These are phyloP conservation scores for Sorex maritimensis DNA, from an alignment of 2,797 vertebrate species.

Conservation along the genomic window DNA sequence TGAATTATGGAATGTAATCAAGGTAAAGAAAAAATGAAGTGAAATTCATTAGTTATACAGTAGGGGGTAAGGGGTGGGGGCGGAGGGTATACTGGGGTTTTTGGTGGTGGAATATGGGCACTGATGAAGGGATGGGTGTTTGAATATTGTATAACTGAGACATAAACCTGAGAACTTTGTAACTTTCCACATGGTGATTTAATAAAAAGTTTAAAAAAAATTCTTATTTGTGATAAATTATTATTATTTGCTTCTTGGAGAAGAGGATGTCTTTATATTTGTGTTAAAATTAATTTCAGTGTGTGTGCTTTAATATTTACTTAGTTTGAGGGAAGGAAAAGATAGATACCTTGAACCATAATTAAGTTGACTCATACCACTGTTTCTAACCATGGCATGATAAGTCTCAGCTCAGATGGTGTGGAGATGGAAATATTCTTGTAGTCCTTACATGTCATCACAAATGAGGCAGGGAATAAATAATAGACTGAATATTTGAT, in stretches of 20 bases:
- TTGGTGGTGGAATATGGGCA: too few relatives aligned
- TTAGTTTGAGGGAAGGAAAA: slow-evolving; percentile 22
- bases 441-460: not conserved
- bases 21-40: too few relatives aligned
- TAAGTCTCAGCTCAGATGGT: not conserved
- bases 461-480: slow-evolving; percentile 18
- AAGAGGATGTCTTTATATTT: not conserved
- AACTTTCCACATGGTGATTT: too few relatives aligned
- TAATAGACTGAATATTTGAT: too few relatives aligned
- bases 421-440: not conserved
- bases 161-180: too few relatives aligned
- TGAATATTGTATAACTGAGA: too few relatives aligned
- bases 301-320: not conserved
- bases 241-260: not conserved
- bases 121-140: too few relatives aligned
- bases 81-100: too few relatives aligned
- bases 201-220: too few relatives aligned
- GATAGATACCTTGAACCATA: not conserved
- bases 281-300: not conserved
- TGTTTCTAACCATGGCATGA: not conserved
- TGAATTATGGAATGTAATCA: too few relatives aligned
- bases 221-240: not conserved
- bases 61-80: too few relatives aligned
- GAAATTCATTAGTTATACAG: too few relatives aligned
- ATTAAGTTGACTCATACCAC: not conserved